Evolutionary conservation across 2,113 vertebrate genomes (phyloP).

Genomic region (Dunckerocampus dactyliophorus): DNA sequence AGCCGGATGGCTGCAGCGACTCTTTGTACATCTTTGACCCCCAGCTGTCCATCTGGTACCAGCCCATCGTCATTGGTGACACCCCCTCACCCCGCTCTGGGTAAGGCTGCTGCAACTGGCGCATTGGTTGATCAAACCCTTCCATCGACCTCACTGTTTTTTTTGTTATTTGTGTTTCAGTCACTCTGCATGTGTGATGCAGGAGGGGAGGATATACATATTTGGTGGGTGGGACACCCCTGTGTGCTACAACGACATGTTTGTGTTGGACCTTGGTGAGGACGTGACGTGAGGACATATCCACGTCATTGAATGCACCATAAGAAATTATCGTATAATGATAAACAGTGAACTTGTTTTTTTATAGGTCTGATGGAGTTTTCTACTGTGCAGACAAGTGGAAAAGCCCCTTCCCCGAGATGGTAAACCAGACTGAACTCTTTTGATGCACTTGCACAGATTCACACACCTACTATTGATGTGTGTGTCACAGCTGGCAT

Average conservation of each 20-base stretch:
- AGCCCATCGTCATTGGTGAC: conserved; percentile 76
- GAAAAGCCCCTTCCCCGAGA: conserved; percentile 71
- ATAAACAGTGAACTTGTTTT: not conserved
- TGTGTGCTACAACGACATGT: conserved; percentile 76
- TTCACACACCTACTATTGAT: not conserved
- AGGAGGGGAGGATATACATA: conserved; percentile 65
- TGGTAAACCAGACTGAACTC: conserved; percentile 48
- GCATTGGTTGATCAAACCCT: not conserved
- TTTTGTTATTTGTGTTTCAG: conserved; percentile 32
- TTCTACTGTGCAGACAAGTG: conserved; percentile 68
- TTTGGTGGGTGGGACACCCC: conserved; percentile 75
- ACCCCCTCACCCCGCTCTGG: conserved; percentile 75
- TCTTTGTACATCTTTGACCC: conserved; percentile 80
- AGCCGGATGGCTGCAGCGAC: conserved; percentile 77
- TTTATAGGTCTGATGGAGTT: conserved; percentile 79
- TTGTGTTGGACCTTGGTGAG: conserved; percentile 78
- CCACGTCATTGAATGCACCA: too few species aligned
- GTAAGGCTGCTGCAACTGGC: conserved; percentile 44
- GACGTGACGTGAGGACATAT: too few species aligned
- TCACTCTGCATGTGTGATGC: conserved; percentile 73
- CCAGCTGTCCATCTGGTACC: conserved; percentile 80
- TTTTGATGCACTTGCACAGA: not conserved
- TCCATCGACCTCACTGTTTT: too few species aligned
- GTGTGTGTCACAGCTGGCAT: conserved; percentile 62
- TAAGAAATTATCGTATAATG: too few species aligned